These are phyloP conservation scores for Amphiprion percula DNA, from an alignment of 2,113 vertebrate species.

Conservation along the genomic window DNA sequence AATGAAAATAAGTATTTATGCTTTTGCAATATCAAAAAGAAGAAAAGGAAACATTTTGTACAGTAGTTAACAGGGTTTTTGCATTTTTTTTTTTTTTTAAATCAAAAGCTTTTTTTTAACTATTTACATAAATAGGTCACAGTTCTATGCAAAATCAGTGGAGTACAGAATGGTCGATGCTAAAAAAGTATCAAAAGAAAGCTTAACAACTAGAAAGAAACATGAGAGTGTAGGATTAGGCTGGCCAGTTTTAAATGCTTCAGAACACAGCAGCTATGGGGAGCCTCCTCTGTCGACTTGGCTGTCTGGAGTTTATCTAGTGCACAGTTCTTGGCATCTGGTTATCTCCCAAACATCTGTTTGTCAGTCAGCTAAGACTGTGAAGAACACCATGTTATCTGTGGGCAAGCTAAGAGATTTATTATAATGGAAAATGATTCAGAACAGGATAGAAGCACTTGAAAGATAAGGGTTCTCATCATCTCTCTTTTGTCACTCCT, in stretches of 20 bases:
- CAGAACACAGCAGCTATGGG: background rate
- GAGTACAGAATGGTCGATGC: no score
- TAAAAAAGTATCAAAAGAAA: no score
- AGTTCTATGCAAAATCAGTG: no score
- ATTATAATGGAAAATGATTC: conserved; percentile 38
- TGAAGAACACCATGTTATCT: conserved; percentile 16
- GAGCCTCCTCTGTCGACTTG: background rate
- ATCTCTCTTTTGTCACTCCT: background rate
- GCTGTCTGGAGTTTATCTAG: conserved; percentile 6
- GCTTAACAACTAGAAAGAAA: no score
- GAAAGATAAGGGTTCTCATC: conserved; percentile 38
- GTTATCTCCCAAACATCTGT: conserved; percentile 33
- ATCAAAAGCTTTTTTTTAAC: background rate
- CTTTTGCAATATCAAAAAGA: background rate
- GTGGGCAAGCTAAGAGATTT: conserved; percentile 25
- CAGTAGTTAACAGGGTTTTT: no score
- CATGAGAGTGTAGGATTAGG: background rate
- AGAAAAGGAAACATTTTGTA: background rate
- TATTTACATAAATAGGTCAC: background rate
- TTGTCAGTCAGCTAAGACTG: conserved; percentile 40
- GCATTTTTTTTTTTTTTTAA: no score
- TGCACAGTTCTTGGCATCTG: background rate
- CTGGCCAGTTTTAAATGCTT: background rate
- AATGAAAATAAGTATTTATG: no score
- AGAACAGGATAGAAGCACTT: conserved; percentile 38